These are phyloP conservation scores for Pollenia angustigena DNA, from an alignment of 2,888 invertebrate genomes.

Conservation along the genomic window DNA sequence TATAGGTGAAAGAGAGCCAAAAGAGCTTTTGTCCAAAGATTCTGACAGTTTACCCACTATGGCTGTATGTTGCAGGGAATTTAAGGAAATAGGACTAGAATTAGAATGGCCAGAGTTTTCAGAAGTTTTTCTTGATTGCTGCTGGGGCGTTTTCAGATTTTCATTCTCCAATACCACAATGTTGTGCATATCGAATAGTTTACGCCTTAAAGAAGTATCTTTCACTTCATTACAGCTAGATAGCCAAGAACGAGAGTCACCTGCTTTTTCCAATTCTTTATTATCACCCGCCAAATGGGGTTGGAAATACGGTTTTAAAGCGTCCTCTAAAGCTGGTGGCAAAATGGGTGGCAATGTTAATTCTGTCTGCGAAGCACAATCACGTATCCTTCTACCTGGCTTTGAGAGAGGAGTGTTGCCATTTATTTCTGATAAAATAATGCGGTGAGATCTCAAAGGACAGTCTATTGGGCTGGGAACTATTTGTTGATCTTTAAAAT, in stretches of 20 bases:
- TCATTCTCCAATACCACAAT: constrained; percentile 76
- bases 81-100: constrained; percentile 67
- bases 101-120: constrained; percentile 54
- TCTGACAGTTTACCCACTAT: constrained; percentile 80
- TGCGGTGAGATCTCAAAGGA: constrained; percentile 81
- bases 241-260: not conserved
- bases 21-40: constrained; percentile 80
- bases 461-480: constrained; percentile 84
- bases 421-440: constrained; percentile 78
- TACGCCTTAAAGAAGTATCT: constrained; percentile 83
- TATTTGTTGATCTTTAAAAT: constrained; percentile 83
- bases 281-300: constrained; percentile 81
- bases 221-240: constrained; percentile 76
- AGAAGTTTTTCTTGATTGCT: constrained; percentile 1
- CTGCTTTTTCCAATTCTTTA: constrained; percentile 76
- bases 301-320: constrained; percentile 86
- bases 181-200: constrained; percentile 81
- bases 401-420: constrained; percentile 80
- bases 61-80: constrained; percentile 74
- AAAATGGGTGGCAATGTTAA: constrained; percentile 86
- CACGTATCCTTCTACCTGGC: constrained; percentile 77
- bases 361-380: constrained; percentile 86
- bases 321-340: constrained; percentile 86
- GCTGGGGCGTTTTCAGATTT: constrained; percentile 36
- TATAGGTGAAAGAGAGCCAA: constrained; percentile 83